A percentile compares a stretch with the other conserved stretches of the same genome.
phyloP scores from a whole-genome alignment of 1,140 invertebrate genomes.

The Drosophila fuyamai region DNA sequence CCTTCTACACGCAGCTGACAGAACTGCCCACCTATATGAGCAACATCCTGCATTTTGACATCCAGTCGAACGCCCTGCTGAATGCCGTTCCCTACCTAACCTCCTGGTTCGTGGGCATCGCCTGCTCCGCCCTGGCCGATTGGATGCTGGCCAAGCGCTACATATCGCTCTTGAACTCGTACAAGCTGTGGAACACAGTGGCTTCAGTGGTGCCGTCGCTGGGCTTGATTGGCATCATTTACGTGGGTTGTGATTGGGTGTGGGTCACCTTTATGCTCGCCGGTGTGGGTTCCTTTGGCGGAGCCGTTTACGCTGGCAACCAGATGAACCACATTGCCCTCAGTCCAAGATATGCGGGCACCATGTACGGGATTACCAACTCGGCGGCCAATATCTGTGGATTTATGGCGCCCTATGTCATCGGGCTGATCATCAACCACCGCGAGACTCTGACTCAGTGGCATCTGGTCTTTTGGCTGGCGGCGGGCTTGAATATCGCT shows the following conservation, averaged over 20 bases:
- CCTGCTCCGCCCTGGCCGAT: conserved; percentile 90
- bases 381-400: conserved; percentile 94
- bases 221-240: conserved; percentile 90
- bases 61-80: conserved; percentile 92
- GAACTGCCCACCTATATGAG: conserved; percentile 97
- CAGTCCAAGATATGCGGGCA: conserved; percentile 93
- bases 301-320: conserved; percentile 91
- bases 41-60: conserved; percentile 94
- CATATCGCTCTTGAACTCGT: conserved; percentile 88
- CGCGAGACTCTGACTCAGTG: conserved; percentile 93
- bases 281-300: conserved; percentile 89
- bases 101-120: conserved; percentile 89
- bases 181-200: conserved; percentile 92
- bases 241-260: conserved; percentile 90
- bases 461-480: conserved; percentile 95
- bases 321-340: conserved; percentile 95
- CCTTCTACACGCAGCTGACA: conserved; percentile 97
- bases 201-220: conserved; percentile 90
- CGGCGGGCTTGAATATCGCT: conserved; percentile 91
- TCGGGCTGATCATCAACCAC: conserved; percentile 89
- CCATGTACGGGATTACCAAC: conserved; percentile 95
- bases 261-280: conserved; percentile 90
- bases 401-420: conserved; percentile 93
- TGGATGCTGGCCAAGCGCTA: conserved; percentile 88
- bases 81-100: conserved; percentile 93